Conservation (phyloP, 2,113 vertebrate genomes). For the Motacilla tschutschensis region DNA sequence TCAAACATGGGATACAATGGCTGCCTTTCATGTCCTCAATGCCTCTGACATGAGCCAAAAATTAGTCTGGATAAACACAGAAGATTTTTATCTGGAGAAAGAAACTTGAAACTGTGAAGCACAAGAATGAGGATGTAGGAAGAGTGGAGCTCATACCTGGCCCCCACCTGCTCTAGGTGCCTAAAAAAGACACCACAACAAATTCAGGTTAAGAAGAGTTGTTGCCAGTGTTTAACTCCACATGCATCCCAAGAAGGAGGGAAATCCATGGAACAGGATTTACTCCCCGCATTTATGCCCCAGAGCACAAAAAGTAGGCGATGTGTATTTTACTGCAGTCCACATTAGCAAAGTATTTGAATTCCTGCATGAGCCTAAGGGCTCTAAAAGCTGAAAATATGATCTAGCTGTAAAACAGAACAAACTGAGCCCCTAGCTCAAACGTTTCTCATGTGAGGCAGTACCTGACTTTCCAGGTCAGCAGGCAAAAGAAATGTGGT, state of each 20-base stretch:
- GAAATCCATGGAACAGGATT: neutral
- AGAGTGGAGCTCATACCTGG: neutral
- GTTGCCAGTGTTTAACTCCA: neutral
- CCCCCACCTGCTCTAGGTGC: neutral
- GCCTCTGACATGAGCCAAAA: slow-evolving; percentile 17
- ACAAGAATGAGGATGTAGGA: neutral
- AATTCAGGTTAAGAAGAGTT: neutral
- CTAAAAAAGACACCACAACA: neutral
- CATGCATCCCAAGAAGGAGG: neutral
- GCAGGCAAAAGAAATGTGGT: neutral
- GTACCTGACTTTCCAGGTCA: slow-evolving; percentile 30
- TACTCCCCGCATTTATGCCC: neutral
- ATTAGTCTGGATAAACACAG: slow-evolving; percentile 2
- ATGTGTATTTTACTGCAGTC: neutral
- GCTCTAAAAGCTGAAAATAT: slow-evolving; percentile 7
- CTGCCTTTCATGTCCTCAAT: neutral
- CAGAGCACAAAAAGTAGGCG: neutral
- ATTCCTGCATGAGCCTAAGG: neutral
- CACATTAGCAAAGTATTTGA: neutral
- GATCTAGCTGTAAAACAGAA: neutral
- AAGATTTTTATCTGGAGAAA: slow-evolving; percentile 9
- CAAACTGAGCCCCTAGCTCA: neutral
- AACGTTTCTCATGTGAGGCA: neutral
- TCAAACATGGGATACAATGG: neutral
- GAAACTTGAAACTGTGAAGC: neutral